Percentiles rank a stretch among this genome's conserved stretches.
Conservation (phyloP, 2,797 vertebrate genomes). For the Urosaurus nigricauda region DNA sequence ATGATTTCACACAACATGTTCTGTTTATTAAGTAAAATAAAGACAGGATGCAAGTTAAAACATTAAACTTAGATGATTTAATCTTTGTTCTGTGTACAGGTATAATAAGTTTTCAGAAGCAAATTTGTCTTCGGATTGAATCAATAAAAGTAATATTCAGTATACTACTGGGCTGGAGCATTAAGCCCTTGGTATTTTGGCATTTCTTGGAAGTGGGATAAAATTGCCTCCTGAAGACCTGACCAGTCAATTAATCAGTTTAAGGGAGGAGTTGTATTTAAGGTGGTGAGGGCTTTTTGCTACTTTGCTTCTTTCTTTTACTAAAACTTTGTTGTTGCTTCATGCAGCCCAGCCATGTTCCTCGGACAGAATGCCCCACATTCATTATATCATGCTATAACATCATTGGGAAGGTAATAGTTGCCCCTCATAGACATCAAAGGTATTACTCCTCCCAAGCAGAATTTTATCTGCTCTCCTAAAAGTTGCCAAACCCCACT, state of each 20-base stretch:
- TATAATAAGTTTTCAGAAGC: conserved; percentile 66
- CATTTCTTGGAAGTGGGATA: too few relatives aligned
- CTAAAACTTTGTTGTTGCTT: neutral
- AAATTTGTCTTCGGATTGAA: conserved; percentile 69
- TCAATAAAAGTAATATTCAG: conserved; percentile 58
- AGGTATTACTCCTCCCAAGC: neutral
- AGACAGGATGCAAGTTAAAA: conserved; percentile 68
- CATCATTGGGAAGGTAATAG: neutral
- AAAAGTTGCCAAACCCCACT: neutral
- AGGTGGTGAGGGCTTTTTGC: neutral
- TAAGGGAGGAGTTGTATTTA: neutral
- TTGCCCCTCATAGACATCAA: neutral
- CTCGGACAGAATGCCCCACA: neutral
- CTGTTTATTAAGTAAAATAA: conserved; percentile 66
- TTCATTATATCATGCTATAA: neutral
- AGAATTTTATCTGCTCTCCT: neutral
- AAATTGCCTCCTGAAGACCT: too few relatives aligned
- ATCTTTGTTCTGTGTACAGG: conserved; percentile 63
- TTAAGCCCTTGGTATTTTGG: too few relatives aligned
- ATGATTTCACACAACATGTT: conserved; percentile 49
- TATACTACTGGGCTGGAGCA: neutral
- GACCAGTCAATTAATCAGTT: too few relatives aligned
- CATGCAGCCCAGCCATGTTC: neutral
- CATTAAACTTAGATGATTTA: conserved; percentile 66
- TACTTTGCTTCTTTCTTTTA: neutral